Conservation (phyloP, 2,888 invertebrate species). For the Chrysomela aeneicollis region DNA sequence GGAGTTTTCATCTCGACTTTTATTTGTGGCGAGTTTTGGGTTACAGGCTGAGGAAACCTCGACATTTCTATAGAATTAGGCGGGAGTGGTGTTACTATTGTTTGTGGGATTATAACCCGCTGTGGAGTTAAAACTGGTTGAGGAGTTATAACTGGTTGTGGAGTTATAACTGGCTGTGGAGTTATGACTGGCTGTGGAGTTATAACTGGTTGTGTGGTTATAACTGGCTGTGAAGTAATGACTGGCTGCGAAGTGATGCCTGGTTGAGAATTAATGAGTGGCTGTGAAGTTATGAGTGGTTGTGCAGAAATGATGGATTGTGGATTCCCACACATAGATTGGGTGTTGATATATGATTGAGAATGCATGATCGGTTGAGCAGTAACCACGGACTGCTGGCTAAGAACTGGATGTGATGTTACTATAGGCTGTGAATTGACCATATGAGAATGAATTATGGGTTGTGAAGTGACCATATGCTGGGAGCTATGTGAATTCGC, state of each 20-base stretch:
- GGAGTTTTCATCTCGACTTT: slow-evolving; percentile 10
- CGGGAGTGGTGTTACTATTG: slow-evolving; percentile 3
- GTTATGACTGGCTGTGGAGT: slow-evolving; percentile 19
- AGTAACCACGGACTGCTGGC: slow-evolving; percentile 22
- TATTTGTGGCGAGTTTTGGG: not conserved
- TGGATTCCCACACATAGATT: slow-evolving; percentile 25
- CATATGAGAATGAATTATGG: slow-evolving; percentile 32
- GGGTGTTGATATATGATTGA: slow-evolving; percentile 28
- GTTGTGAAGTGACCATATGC: slow-evolving; percentile 35
- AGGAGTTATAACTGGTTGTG: slow-evolving; percentile 13
- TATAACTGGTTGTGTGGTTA: slow-evolving; percentile 17
- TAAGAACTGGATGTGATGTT: slow-evolving; percentile 20
- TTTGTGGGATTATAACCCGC: slow-evolving; percentile 11
- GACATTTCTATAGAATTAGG: not conserved
- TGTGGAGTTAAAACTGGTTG: slow-evolving; percentile 6
- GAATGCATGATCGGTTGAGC: slow-evolving; percentile 24
- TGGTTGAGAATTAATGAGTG: slow-evolving; percentile 19
- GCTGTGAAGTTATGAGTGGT: slow-evolving; percentile 24
- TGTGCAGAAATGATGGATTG: slow-evolving; percentile 27
- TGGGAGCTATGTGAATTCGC: slow-evolving; percentile 33
- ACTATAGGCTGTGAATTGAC: slow-evolving; percentile 34
- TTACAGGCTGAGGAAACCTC: not conserved
- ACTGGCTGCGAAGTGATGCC: not conserved
- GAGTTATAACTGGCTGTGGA: slow-evolving; percentile 11
- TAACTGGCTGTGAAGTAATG: slow-evolving; percentile 10